A percentile compares a stretch with the other conserved stretches of the same genome.
Conservation (phyloP, 2,797 vertebrate genomes). For the Amblyraja radiata region DNA sequence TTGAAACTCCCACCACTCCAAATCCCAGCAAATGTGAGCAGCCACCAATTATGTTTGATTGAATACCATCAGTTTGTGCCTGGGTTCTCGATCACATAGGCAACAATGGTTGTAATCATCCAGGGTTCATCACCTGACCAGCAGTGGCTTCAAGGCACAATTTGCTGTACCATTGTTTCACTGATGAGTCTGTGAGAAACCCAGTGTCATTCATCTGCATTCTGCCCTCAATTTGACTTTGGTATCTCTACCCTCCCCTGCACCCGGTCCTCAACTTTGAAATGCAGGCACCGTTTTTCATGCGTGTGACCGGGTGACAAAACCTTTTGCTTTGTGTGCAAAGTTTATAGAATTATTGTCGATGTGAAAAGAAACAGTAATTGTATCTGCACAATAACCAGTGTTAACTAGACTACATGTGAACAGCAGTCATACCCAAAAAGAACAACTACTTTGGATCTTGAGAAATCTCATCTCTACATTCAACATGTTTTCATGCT, state of each 20-base stretch:
- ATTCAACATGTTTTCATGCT: conserved; percentile 46
- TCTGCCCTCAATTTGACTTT: neutral
- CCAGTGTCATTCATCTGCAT: neutral
- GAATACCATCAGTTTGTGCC: too few relatives aligned
- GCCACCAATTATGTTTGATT: neutral
- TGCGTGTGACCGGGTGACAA: neutral
- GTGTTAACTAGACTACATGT: neutral
- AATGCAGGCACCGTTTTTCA: neutral
- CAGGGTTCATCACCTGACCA: neutral
- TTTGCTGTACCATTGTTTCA: neutral
- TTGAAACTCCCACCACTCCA: neutral
- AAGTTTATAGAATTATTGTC: neutral
- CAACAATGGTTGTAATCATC: neutral
- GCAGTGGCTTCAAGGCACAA: neutral
- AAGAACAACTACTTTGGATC: neutral
- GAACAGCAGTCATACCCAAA: neutral
- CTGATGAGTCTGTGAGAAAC: neutral
- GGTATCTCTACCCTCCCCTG: too few relatives aligned
- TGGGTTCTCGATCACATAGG: neutral
- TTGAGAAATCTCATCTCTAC: conserved; percentile 45
- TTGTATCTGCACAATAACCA: neutral
- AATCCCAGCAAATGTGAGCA: neutral
- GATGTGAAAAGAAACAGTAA: neutral
- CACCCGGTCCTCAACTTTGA: too few relatives aligned
- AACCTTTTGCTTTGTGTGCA: neutral